Base-by-base conservation (phyloP, 2,888 invertebrate genomes). In the Eupithecia exiguata region DNA sequence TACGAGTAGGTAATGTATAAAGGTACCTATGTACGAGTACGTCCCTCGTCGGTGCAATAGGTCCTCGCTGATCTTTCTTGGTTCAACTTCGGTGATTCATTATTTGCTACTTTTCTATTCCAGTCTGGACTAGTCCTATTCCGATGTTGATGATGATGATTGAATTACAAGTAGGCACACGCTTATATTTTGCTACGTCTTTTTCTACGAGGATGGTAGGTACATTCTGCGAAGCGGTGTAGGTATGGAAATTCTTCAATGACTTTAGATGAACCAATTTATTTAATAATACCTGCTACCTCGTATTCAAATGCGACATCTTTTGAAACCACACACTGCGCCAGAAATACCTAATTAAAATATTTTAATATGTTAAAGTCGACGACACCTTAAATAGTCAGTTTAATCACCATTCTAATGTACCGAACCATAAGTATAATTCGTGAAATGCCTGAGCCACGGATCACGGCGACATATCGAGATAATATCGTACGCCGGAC, bases 391-490 rank as follows among this genome's bases (percentile, higher is more conserved):
- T 74, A 74, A 74, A 69, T 63, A 70, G 77, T 78, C 77, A 72
- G 36, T 77, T 74, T 78, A 74, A 80, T 80, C 78, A 78, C 75
- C 61, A 66, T 71, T 72, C 62, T 68, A 68, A 73, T 70, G 73
- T 69, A 74, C 68, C 63, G 46, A 71, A 69, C 73, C 69, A 70
- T 74, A 75, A 70, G 79, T 73, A 75, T 79, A 77, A 79, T 77
- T 79, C 77, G 78, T 82, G 79, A 81, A 80, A 80, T 79, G 79
- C 71, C 81, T 84, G 87, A 86, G 84, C 89, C 79, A 81, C 80
- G 78, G 76, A 82, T 80, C 83, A 84, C 81, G 83, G 82, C 80
- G 89, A 87, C 86, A 84, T 77, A 79, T 77, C 77, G 79, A 77
- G 78, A 78, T 79, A 78, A 76, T 77, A 82, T 80, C 79, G 78